These are phyloP conservation scores for Polydrusus cervinus DNA, from an alignment of 2,888 invertebrate species.

Conservation along the genomic window DNA sequence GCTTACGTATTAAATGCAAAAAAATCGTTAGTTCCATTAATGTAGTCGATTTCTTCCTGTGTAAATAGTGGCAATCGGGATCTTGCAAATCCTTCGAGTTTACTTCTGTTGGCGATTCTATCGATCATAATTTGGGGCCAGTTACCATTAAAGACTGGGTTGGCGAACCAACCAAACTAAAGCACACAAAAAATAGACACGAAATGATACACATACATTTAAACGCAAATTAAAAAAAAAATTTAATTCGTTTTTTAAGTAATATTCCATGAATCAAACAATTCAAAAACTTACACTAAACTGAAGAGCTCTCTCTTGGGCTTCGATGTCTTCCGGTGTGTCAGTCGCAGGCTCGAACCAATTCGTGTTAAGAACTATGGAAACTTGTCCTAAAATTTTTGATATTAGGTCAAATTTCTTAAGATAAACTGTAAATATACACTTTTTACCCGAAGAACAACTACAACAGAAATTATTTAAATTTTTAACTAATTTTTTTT, in stretches of 20 bases:
- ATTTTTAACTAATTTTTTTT: too few relatives aligned
- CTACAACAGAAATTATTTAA: too few relatives aligned
- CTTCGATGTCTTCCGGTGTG: conserved; percentile 74
- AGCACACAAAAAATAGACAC: conserved; percentile 1
- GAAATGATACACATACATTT: too few relatives aligned
- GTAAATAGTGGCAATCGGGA: conserved; percentile 80
- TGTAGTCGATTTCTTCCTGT: conserved; percentile 74
- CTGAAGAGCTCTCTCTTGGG: conserved; percentile 73
- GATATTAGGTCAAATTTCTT: neutral
- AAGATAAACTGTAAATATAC: too few relatives aligned
- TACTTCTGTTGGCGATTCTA: conserved; percentile 75
- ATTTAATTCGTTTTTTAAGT: too few relatives aligned
- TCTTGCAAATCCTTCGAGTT: conserved; percentile 74
- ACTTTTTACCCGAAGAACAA: too few relatives aligned
- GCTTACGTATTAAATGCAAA: conserved; percentile 85
- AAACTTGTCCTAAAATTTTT: conserved; percentile 51
- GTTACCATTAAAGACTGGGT: conserved; percentile 81
- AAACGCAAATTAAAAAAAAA: too few relatives aligned
- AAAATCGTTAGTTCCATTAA: conserved; percentile 80
- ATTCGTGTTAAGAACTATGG: conserved; percentile 75
- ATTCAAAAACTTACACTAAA: conserved; percentile 71
- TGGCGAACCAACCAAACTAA: conserved; percentile 60
- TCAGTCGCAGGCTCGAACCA: conserved; percentile 77
- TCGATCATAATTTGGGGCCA: conserved; percentile 80
- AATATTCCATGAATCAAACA: too few relatives aligned